These are phyloP conservation scores for Aricia agestis DNA, from an alignment of 1,140 invertebrate genomes.

Conservation along the genomic window DNA sequence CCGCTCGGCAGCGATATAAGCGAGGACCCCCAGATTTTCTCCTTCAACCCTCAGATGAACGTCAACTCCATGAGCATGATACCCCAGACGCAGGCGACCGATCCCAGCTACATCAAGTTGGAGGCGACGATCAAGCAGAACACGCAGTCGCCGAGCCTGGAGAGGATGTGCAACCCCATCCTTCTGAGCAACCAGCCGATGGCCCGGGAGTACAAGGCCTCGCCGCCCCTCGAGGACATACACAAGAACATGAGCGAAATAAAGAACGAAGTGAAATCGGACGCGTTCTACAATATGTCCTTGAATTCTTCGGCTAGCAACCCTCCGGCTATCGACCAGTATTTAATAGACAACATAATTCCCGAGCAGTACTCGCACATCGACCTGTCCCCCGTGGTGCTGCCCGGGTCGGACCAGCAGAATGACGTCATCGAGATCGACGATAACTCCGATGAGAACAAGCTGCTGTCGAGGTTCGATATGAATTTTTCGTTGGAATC, in stretches of 20 bases:
- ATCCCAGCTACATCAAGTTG: slow-evolving; percentile 67
- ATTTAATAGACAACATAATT: slow-evolving; percentile 64
- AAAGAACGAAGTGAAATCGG: slow-evolving; percentile 69
- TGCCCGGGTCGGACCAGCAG: slow-evolving; percentile 51
- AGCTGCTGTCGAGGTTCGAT: slow-evolving; percentile 61
- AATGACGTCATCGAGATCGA: slow-evolving; percentile 70
- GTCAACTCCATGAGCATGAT: slow-evolving; percentile 55
- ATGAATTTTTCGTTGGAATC: slow-evolving; percentile 68
- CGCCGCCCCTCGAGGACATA: slow-evolving; percentile 63
- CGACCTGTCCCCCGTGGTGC: slow-evolving; percentile 50
- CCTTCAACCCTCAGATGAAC: slow-evolving; percentile 61
- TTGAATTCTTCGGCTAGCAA: slow-evolving; percentile 45
- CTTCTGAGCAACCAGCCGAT: slow-evolving; percentile 53
- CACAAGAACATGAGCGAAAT: slow-evolving; percentile 67
- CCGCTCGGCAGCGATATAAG: slow-evolving; percentile 52
- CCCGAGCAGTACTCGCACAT: slow-evolving; percentile 62
- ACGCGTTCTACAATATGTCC: slow-evolving; percentile 57
- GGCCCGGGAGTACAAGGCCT: slow-evolving; percentile 62
- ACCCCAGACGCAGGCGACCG: slow-evolving; percentile 45
- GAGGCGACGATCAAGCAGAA: slow-evolving; percentile 68
- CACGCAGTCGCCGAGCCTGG: slow-evolving; percentile 63
- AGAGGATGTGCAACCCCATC: slow-evolving; percentile 65
- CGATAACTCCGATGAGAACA: slow-evolving; percentile 71
- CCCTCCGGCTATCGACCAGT: slow-evolving; percentile 58
- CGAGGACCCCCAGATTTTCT: slow-evolving; percentile 58